phyloP scores from a whole-genome alignment of 2,113 vertebrate genomes.

The Urocynchramus pylzowi region DNA sequence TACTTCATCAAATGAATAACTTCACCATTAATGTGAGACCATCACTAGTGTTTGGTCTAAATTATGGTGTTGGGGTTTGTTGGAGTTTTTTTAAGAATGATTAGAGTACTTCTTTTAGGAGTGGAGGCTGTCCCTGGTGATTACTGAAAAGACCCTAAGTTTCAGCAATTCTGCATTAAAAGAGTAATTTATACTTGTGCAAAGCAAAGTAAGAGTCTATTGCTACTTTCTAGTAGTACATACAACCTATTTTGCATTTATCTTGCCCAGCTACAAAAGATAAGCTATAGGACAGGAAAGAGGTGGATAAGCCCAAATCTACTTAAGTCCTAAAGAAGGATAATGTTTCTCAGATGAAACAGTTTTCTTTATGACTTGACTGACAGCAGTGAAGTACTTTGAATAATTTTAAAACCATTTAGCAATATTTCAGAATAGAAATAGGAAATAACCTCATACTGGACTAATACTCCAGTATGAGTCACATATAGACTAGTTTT shows the following conservation, averaged over 20 bases:
- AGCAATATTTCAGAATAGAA: background rate
- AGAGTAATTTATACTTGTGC: background rate
- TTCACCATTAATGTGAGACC: background rate
- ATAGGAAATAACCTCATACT: background rate
- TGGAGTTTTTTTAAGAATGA: rapidly evolving
- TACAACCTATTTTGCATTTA: background rate
- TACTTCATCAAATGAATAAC: background rate
- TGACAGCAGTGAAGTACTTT: background rate
- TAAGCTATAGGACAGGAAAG: background rate
- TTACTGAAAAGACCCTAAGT: background rate
- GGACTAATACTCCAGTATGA: background rate
- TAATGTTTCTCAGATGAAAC: background rate
- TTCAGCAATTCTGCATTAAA: background rate
- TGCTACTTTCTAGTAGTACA: background rate
- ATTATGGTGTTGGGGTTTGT: background rate
- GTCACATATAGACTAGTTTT: background rate
- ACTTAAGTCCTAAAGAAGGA: background rate
- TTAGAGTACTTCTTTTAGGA: background rate
- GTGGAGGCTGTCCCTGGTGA: background rate
- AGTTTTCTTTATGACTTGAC: background rate
- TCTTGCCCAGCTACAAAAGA: background rate
- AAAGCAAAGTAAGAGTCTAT: background rate
- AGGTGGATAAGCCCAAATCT: background rate
- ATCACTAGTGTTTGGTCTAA: background rate
- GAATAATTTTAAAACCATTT: background rate